phyloP scores from a whole-genome alignment of 2,888 invertebrate species.

The Dione vanillae region DNA sequence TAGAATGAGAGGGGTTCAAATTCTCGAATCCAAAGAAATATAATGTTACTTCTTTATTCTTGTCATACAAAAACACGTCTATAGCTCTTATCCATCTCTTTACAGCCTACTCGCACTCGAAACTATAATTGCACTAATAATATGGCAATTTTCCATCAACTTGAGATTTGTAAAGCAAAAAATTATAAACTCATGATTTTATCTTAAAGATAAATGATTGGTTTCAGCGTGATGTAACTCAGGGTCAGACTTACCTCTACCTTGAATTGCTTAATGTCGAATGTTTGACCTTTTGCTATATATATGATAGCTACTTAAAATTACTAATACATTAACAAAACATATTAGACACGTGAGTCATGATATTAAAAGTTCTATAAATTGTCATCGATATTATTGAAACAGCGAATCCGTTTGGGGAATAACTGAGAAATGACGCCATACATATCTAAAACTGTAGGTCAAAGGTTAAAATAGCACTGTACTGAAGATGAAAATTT shows the following conservation, averaged over 20 bases:
- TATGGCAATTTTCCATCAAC: not conserved
- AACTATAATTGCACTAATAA: no score
- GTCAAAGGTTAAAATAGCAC: not conserved
- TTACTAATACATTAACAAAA: conserved; percentile 15
- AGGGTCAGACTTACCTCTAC: conserved; percentile 25
- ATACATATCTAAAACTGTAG: not conserved
- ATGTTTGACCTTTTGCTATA: conserved; percentile 26
- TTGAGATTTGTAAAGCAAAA: not conserved
- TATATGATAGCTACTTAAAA: conserved; percentile 1
- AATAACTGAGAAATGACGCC: not conserved
- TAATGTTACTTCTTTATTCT: no score
- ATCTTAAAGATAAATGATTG: not conserved
- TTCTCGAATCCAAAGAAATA: no score
- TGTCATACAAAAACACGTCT: no score
- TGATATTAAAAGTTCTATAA: not conserved
- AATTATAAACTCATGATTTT: conserved; percentile 6
- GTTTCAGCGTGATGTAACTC: conserved; percentile 15
- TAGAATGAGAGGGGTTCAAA: not conserved
- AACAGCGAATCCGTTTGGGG: not conserved
- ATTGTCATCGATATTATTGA: not conserved
- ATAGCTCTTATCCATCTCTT: no score
- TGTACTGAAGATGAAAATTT: no score
- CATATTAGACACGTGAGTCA: conserved; percentile 13
- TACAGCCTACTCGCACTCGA: no score
- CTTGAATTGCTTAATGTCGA: conserved; percentile 21